phyloP scores from a whole-genome alignment of 2,113 vertebrate genomes.

The Micromys minutus region DNA sequence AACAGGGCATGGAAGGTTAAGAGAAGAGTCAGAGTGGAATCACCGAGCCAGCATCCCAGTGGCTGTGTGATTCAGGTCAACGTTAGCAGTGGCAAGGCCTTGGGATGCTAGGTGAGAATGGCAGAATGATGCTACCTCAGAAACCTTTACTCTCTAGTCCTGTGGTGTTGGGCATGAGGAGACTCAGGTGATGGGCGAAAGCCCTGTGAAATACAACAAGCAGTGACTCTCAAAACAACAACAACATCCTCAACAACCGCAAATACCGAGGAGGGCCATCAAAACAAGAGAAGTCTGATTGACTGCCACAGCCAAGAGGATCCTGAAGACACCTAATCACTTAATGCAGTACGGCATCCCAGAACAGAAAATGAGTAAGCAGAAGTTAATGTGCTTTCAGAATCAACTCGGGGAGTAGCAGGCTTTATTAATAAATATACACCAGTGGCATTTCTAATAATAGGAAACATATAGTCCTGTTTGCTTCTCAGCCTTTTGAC shows the following conservation, averaged over 20 bases:
- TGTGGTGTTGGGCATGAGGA: background rate
- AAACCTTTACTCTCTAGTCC: background rate
- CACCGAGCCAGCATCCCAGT: background rate
- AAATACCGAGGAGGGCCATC: background rate
- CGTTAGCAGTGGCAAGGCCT: background rate
- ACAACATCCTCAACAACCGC: no score
- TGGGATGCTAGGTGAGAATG: no score
- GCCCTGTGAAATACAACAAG: background rate
- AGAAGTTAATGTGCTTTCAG: background rate
- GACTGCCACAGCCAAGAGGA: background rate
- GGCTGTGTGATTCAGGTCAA: background rate
- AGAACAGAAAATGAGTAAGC: background rate
- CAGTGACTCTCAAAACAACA: background rate
- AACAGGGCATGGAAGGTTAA: background rate
- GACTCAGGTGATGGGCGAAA: background rate
- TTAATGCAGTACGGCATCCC: rapidly evolving
- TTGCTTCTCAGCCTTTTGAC: background rate
- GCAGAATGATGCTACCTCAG: background rate
- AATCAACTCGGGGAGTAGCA: background rate
- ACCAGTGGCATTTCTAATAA: background rate
- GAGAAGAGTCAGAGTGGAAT: background rate
- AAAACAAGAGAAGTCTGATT: background rate
- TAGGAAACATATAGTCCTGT: background rate
- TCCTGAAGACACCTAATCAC: rapidly evolving
- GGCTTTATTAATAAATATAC: background rate